Base-by-base conservation (phyloP, 1,140 invertebrate genomes). In the Temnothorax nylanderi region DNA sequence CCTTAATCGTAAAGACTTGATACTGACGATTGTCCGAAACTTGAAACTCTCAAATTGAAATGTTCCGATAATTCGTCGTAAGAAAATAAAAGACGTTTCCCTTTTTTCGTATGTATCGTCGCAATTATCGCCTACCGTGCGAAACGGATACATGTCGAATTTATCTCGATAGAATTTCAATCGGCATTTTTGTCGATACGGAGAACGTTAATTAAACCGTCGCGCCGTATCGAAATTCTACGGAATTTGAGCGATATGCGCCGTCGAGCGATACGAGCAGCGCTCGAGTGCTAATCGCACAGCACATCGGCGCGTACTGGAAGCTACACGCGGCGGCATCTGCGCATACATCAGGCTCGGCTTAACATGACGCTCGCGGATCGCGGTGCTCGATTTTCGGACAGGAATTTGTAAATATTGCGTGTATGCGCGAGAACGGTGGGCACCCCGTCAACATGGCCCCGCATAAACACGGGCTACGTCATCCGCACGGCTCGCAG, bases 351-450 rank as follows among this genome's bases (percentile, higher is more conserved):
- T 92, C 90, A 92, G 87, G 86, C 86, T 80, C 86, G 85, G 76
- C 81, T 80, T 89, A 88, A 92, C 90, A 88, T 71, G 80, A 41
- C 75, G 84, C 32, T 69, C 87, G 86, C 74, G 89, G 84, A 91
- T 91, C 87, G 85, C 87, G 80, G 80, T 76, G 90, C 78, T 91
- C 91, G 93, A 92, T 93, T 91, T 92, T 92, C 90, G 88, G 56
- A 81, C 85, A 86, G 78, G 89, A 93, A 94, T 93, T 92, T 92
- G 92, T 93, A 92, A 94, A 92, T 92, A 93, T 91, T 88, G 91
- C 87, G 87, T 93, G 90, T 90, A 88, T 89, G 88, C 56, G 77
- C 67, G 74, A 44, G n/a, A 49, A 16, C 82, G 67, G 69, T 75
- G 80, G 69, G 6, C 32, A 16, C 69, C 77, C 56, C 65, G 51